These are phyloP conservation scores for Meriones unguiculatus DNA, from an alignment of 2,113 vertebrate genomes.

Conservation along the genomic window DNA sequence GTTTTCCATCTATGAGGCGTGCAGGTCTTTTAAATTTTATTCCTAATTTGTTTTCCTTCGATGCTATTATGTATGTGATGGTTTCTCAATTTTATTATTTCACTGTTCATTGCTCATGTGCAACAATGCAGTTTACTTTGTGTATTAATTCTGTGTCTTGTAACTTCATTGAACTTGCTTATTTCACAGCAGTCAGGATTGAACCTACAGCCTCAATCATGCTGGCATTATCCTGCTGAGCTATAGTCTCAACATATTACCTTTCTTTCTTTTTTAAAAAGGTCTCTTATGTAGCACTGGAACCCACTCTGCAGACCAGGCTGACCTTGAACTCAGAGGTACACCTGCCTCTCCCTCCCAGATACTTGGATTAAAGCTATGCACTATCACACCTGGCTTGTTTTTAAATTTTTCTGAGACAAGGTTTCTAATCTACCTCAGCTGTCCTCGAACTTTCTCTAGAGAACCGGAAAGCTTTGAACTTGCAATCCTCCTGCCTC, in stretches of 20 bases:
- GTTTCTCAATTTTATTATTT: conserved; percentile 7
- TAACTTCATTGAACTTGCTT: not conserved
- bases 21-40: not conserved
- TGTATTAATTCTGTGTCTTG: not conserved
- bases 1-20: not conserved
- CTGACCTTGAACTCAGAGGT: not conserved
- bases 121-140: not conserved
- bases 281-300: not conserved
- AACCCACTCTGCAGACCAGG: not conserved
- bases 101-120: not conserved
- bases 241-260: not conserved
- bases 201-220: not conserved
- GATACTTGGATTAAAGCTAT: not conserved
- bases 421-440: not conserved
- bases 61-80: not conserved
- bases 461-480: not conserved
- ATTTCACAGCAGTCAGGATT: not conserved
- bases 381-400: not conserved
- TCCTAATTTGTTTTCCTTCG: not conserved
- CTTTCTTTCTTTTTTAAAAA: not conserved
- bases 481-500: not conserved
- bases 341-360: not conserved
- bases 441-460: not conserved
- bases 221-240: not conserved
- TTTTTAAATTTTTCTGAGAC: not conserved